Base-by-base conservation (phyloP, 2,888 invertebrate species). In the Melanophora roralis region DNA sequence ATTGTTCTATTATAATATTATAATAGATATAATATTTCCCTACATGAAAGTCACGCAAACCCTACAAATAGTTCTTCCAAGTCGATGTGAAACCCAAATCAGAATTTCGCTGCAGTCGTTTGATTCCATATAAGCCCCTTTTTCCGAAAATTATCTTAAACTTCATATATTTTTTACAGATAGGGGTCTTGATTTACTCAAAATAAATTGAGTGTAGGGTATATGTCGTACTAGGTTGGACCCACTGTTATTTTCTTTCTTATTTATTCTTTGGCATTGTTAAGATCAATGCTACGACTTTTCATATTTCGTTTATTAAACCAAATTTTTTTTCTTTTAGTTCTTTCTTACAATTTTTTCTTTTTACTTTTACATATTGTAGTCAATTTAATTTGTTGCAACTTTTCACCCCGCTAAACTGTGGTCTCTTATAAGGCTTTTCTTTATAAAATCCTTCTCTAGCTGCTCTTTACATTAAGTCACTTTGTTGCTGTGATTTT, bases 301-400 rank as follows among this genome's bases (percentile, higher is more conserved):
- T 75, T 80, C 79, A 79, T 79, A 75, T 79, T 75, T 74, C 49
- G 65, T 65, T 79, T 75, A 62, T 75, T 79, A 74, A 74, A 74
- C 65, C 65, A 65, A n/a, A n/a, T n/a, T n/a, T n/a, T n/a, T n/a
- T n/a, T 62, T 75, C 67, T 55, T 21, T 74, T 55, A 53, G 53
- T 67, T 64, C 51, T 53, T 65, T 53, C 36, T 53, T 45, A 40
- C n/a, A 40, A 19, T 55, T 64, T 2, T 55, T 51, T 23, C 47
- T 45, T 55, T 49, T 16, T 16, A 14, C 36, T 34, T 11, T n/a
- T 19, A 47, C 55, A 59, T 65, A 40, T 49, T 40, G 34, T 57
- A 65, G 73, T 65, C 69, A 71, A 60, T 69, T 76, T 74, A 74
- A 64, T 78, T 78, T 72, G 60, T 62, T 62, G 67, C 62, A 72